Conservation (phyloP, 2,797 vertebrate species). For the Lagocephalus sceleratus region DNA sequence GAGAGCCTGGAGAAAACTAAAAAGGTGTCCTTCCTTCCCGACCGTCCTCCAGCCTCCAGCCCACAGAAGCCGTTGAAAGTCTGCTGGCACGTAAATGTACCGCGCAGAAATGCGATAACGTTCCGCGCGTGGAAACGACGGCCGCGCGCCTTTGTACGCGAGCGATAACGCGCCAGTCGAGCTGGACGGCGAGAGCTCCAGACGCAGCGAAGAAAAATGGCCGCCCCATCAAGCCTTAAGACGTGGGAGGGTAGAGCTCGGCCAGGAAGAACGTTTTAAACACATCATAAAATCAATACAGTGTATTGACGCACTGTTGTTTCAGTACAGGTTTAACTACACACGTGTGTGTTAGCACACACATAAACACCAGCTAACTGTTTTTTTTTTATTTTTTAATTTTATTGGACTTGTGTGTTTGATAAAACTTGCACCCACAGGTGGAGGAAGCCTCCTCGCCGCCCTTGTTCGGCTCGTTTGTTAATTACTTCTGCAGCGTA, state of each 20-base stretch:
- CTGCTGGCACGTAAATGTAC: conserved; percentile 2
- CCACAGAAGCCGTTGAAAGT: conserved; percentile 8
- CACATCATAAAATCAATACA: conserved; percentile 22
- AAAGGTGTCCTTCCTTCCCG: too few species aligned
- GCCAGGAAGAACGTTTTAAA: neutral
- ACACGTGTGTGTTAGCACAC: neutral
- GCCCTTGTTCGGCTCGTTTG: conserved; percentile 14
- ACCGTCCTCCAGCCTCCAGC: too few species aligned
- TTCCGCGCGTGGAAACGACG: conserved; percentile 1
- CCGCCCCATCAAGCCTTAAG: too few species aligned
- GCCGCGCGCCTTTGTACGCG: conserved; percentile 1
- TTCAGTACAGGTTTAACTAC: conserved; percentile 5
- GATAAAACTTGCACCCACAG: conserved; percentile 22
- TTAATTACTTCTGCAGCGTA: conserved; percentile 6
- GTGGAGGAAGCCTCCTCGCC: conserved; percentile 26
- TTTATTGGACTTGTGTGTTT: conserved; percentile 5
- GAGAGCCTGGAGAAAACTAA: too few species aligned
- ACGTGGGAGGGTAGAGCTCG: too few species aligned
- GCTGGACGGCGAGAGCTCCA: conserved; percentile 11
- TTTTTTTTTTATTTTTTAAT: neutral
- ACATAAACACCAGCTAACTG: neutral
- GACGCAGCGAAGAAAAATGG: too few species aligned
- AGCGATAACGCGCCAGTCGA: conserved; percentile 1
- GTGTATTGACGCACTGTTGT: conserved; percentile 6
- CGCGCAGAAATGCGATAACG: conserved; percentile 12